A percentile compares a stretch with the other conserved stretches of the same genome.
phyloP scores from a whole-genome alignment of 2,888 invertebrate species.

The Mesorhabditis sp. region DNA sequence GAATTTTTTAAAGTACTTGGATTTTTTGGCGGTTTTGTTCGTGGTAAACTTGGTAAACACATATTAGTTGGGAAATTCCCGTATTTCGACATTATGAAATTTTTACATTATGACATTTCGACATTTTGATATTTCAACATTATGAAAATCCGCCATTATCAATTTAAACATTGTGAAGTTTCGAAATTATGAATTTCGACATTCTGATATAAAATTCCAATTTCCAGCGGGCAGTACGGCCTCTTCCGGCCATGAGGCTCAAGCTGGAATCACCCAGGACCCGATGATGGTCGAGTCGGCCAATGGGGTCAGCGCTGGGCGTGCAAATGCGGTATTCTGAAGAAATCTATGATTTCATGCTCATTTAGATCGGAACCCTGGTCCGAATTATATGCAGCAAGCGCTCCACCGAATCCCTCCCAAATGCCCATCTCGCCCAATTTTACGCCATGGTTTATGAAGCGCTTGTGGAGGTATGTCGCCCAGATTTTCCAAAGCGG shows the following conservation, averaged over 20 bases:
- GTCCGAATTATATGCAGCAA: slow-evolving; percentile 93
- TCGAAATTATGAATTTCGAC: no score
- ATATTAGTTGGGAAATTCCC: no score
- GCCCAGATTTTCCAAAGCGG: background rate
- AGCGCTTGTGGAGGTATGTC: slow-evolving; percentile 60
- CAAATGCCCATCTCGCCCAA: slow-evolving; percentile 83
- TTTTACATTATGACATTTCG: no score
- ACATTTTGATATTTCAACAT: no score
- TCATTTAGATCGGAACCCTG: slow-evolving; percentile 66
- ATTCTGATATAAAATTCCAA: background rate
- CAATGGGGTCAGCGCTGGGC: slow-evolving; percentile 30
- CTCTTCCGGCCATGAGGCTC: background rate
- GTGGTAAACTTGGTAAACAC: background rate
- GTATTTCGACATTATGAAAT: no score
- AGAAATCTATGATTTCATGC: background rate
- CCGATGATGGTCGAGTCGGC: background rate
- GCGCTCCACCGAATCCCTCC: slow-evolving; percentile 86
- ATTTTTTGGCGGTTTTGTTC: background rate
- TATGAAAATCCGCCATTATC: no score
- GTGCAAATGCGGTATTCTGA: slow-evolving; percentile 27
- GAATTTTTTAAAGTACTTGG: no score
- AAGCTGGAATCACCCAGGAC: background rate
- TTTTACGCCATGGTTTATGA: slow-evolving; percentile 87
- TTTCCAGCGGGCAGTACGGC: slow-evolving; percentile 4
- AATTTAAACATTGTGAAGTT: no score